phyloP scores from a whole-genome alignment of 2,888 invertebrate genomes.

The Leptinotarsa rubiginosa region DNA sequence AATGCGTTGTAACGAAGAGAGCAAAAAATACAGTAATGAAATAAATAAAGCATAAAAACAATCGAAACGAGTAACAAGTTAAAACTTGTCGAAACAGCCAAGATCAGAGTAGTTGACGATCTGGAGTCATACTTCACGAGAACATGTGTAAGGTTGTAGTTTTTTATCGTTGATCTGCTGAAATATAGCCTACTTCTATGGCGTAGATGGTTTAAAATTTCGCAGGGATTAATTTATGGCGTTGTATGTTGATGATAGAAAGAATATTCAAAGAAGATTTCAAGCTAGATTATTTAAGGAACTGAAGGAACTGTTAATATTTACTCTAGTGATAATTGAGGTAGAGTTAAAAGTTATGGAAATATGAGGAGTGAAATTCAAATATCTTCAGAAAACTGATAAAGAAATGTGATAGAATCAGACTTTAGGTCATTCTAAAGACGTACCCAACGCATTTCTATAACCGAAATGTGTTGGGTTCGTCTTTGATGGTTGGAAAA shows the following conservation, averaged over 20 bases:
- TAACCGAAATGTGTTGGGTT: no score
- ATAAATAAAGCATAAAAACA: neutral
- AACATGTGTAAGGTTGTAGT: conserved; percentile 32
- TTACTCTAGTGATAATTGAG: no score
- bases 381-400: no score
- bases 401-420: no score
- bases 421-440: no score
- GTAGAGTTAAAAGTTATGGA: no score
- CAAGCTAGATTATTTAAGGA: no score
- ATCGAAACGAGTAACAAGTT: conserved; percentile 26
- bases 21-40: neutral
- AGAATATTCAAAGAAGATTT: neutral
- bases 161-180: conserved; percentile 28
- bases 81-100: conserved; percentile 27
- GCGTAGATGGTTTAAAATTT: conserved; percentile 17
- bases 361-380: no score
- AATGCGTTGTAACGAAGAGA: neutral
- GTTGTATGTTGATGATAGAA: neutral
- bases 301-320: no score
- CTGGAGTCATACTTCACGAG: conserved; percentile 27
- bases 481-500: no score
- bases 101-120: conserved; percentile 26
- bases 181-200: neutral
- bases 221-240: neutral
- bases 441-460: no score